phyloP scores from a whole-genome alignment of 2,797 vertebrate species.

The Halcyon badia region DNA sequence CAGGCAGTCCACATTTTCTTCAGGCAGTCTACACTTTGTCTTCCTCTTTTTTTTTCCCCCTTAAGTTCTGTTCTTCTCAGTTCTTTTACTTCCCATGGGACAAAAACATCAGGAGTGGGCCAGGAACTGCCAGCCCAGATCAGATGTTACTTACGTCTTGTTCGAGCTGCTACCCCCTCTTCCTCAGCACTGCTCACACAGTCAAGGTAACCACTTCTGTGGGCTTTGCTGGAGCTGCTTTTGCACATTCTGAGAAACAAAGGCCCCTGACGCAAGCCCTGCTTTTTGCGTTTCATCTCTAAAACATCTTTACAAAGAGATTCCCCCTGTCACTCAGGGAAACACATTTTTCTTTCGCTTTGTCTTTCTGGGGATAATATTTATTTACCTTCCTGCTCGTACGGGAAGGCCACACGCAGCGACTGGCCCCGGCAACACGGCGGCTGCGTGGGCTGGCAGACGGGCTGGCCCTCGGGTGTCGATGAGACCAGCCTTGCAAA shows the following conservation, averaged over 20 bases:
- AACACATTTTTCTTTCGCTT: background rate
- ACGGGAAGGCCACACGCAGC: background rate
- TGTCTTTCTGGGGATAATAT: background rate
- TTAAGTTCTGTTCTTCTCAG: background rate
- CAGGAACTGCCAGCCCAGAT: background rate
- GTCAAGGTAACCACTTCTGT: background rate
- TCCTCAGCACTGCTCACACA: background rate
- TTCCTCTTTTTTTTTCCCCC: background rate
- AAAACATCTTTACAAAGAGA: background rate
- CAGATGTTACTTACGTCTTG: background rate
- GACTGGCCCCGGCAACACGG: background rate
- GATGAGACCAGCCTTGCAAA: background rate
- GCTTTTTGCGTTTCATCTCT: background rate
- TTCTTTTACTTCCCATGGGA: background rate
- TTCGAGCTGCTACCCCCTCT: background rate
- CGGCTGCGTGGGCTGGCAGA: background rate
- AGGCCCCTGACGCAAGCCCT: rapidly evolving
- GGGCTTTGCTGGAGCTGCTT: background rate
- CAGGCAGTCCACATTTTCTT: background rate
- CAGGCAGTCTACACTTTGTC: background rate
- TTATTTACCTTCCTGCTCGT: background rate
- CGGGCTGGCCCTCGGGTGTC: rapidly evolving
- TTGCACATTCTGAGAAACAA: background rate
- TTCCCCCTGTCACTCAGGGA: background rate
- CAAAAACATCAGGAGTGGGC: background rate